A percentile compares a stretch with the other conserved stretches of the same genome.
These are phyloP conservation scores for Gadus chalcogrammus DNA, from an alignment of 2,113 vertebrate species.

Conservation along the genomic window DNA sequence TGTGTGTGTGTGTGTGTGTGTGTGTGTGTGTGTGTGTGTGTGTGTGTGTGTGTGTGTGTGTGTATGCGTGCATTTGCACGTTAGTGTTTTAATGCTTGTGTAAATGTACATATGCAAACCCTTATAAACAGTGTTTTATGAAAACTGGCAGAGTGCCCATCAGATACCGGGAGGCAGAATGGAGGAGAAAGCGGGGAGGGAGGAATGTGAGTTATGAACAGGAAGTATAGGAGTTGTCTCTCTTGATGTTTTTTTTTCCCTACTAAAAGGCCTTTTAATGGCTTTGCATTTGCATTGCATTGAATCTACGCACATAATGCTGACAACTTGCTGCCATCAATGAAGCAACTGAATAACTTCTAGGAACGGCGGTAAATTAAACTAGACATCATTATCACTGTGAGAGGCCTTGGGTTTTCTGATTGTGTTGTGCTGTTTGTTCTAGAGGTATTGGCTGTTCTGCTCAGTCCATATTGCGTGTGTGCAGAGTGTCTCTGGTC, in stretches of 20 bases:
- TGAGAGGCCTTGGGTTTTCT: no score
- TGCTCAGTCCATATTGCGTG: no score
- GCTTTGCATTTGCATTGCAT: no score
- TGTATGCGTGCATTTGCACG: conserved; percentile 27
- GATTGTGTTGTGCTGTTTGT: no score
- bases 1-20: conserved; percentile 11
- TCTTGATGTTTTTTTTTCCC: no score
- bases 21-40: conserved; percentile 7
- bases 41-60: conserved; percentile 27
- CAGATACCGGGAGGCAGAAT: conserved; percentile 71
- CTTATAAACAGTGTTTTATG: conserved; percentile 76
- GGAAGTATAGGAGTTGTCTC: not conserved
- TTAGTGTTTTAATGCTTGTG: conserved; percentile 66
- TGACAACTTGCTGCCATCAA: no score
- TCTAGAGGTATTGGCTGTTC: no score
- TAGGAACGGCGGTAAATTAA: no score
- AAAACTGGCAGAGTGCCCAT: conserved; percentile 75
- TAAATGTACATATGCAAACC: conserved; percentile 77
- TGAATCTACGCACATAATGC: no score
- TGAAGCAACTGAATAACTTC: no score
- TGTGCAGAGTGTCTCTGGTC: no score
- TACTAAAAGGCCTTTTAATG: conserved; percentile 5
- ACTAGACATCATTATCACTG: no score
- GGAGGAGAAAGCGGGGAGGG: conserved; percentile 11
- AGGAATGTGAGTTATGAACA: conserved; percentile 21